Base-by-base conservation (phyloP, 2,888 invertebrate genomes). In the Nomada fabriciana region DNA sequence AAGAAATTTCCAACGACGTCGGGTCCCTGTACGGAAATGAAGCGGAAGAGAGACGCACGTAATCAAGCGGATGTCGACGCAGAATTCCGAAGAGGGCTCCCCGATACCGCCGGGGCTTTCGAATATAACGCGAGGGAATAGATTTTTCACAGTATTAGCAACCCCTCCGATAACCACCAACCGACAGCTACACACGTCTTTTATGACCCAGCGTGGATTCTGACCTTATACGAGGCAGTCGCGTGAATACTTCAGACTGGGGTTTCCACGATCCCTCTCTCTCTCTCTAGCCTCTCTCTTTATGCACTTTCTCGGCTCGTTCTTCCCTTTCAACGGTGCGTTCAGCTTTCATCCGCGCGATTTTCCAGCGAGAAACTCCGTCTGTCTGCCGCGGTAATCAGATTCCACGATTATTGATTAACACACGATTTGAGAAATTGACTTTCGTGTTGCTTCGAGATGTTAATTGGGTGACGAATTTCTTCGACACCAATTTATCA, bases 71-170 rank as follows among this genome's bases (percentile, higher is more conserved):
- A 86, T 76, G 80, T 83, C 82, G 80, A 64, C 65, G 64, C 73
- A 65, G 76, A 80, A 86, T 82, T 80, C 76, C 75, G 73, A 73
- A 64, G 80, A 73, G 73, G 75, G 75, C 25, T 13, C 25, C 43
- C 36, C 81, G 68, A 82, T 75, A 68, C 36, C 70, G 23, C 4
- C 43, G 59, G 63, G 50, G 53, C 18, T 47, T 69, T 74, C 77
- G 80, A 80, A 83, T 80, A 67, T 78, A 78, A 73, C 73, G 70
- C 59, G 70, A 60, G 63, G 79, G 75, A 75, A 75, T 80, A 69
- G 85, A 86, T 78, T 86, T 36, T 85, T 52, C 76, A 60, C 71
- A 71, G 83, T 85, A 85, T 86, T 86, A 86, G 76, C 83, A 65
- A 80, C 72, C 80, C 80, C 79, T 63, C 57, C 57, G 57, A 61